Evolutionary conservation across 2,797 vertebrate genomes (phyloP), one percentile per base, ranked within the genome.

Genomic region (Masticophis lateralis): DNA sequence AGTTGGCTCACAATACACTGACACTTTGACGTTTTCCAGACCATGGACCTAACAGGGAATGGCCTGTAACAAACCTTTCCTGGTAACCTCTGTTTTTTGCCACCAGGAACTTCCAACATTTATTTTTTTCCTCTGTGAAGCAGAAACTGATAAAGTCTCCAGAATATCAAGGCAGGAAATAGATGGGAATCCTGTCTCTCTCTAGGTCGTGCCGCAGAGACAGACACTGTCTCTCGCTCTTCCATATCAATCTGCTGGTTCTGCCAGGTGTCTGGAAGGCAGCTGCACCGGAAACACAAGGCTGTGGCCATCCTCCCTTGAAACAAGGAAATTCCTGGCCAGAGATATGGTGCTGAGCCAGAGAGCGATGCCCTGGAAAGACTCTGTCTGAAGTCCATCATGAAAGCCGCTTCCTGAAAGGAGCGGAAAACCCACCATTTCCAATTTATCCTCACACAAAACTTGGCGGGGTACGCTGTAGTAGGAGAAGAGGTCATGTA

Each of bases 281-380:
- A 14, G 93, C 51, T 96, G 91, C 86, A 94, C 94, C 96, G 96
- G 96, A 97, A 96, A 95, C 95, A 66, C 3, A 9, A 13, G 32
- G 12, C 53, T 10, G 0, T 91, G 93, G 92, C 94, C 87, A 97
- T 95, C 95, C 95, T 96, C 0, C 27, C 0, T 61, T 20, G 0
- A 79, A n/a, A 90, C 79, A 92, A 28, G 87, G 96, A 97, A 93
- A 96, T 96, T 63, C 93, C 83, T 92, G 2, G 32, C 89, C 5
- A 91, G 51, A 94, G 90, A 92, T 87, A 43, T 83, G 57, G 0
- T 16, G 28, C 83, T 43, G 88, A 37, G 22, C 37, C 53, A 9
- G 87, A 28, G 37, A 43, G 57, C 1, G 3, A 2, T 51, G 37
- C n/a, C n/a, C n/a, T 10, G n/a, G 60, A 43, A 89, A 3, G 60